These are phyloP conservation scores for Gymnocheta viridis DNA, from an alignment of 2,888 invertebrate genomes.

Conservation along the genomic window DNA sequence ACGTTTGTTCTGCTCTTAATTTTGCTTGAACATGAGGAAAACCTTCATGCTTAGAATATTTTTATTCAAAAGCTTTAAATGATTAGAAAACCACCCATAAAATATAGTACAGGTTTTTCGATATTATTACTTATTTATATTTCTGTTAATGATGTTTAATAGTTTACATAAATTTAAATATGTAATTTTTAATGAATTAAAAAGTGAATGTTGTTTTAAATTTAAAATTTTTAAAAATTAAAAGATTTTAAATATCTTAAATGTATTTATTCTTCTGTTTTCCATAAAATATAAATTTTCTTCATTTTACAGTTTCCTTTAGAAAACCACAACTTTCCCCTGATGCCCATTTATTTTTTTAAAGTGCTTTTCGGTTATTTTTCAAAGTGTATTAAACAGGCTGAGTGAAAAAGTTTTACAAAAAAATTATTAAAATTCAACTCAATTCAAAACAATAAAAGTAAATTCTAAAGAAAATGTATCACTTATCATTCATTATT, in stretches of 20 bases:
- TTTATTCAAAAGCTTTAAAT: not conserved
- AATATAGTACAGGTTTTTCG: too few relatives aligned
- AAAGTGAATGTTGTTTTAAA: too few relatives aligned
- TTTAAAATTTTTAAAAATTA: not conserved
- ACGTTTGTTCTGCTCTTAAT: not conserved
- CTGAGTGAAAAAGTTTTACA: not conserved
- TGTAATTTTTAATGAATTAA: too few relatives aligned
- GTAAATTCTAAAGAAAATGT: conserved; percentile 3
- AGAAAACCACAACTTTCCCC: too few relatives aligned
- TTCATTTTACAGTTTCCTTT: not conserved
- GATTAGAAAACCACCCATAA: too few relatives aligned
- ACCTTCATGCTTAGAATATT: not conserved
- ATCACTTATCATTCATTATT: not conserved
- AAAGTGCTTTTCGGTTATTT: not conserved
- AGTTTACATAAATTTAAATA: too few relatives aligned
- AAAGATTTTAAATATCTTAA: too few relatives aligned
- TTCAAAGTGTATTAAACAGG: not conserved
- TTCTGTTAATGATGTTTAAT: too few relatives aligned
- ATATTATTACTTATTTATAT: too few relatives aligned
- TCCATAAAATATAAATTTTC: not conserved
- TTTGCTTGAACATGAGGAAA: not conserved
- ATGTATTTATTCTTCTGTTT: not conserved
- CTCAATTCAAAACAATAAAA: not conserved
- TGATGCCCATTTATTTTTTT: too few relatives aligned
- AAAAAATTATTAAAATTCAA: not conserved